Base-by-base conservation (phyloP, 1,140 invertebrate genomes). In the Zaprionus taronus region DNA sequence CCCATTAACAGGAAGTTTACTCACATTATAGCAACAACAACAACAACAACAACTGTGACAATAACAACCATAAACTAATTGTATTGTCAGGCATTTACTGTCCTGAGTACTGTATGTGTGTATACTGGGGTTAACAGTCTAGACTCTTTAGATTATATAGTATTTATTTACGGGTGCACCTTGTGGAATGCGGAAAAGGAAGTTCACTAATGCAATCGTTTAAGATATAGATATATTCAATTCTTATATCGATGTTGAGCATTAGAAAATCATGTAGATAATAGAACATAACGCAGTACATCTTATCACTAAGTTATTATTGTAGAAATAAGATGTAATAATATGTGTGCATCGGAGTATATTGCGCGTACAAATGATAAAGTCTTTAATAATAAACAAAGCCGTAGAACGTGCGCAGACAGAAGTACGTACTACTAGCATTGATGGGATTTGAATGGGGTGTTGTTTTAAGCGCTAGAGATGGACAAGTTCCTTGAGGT, bases 311-410 rank as follows among this genome's bases (percentile, higher is more conserved):
- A 31, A n/a, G n/a, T 44, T 41, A 41, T 41, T 41, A 15, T 7
- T n/a, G 5, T 6, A 24, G 9, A 24, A 53, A 53, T 4, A 53
- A 14, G 9, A 1, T 24, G 17, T 17, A 9, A 47, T n/a, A 47
- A 47, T 47, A 17, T 47, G 6, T 47, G n/a, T 20, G 15, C 12
- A 64, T 71, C 24, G 44, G 55, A 61, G 36, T 61, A 26, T 20
- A 57, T 47, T 38, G 66, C 72, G 72, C 49, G 58, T 69, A 55
- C 44, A 67, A 41, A 63, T 77, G 70, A 77, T 77, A 77, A 67
- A 62, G 17, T 15, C 11, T 17, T 24, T 41, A 53, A 72, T 49
- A 57, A 49, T 31, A 66, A 77, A 72, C 38, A 72, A 62, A 7
- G 22, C 55, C 55, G 11, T 31, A 49, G 67, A 76, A 76, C 60